These are phyloP conservation scores for Sylvia atricapilla DNA, from an alignment of 2,113 vertebrate species.

Conservation along the genomic window DNA sequence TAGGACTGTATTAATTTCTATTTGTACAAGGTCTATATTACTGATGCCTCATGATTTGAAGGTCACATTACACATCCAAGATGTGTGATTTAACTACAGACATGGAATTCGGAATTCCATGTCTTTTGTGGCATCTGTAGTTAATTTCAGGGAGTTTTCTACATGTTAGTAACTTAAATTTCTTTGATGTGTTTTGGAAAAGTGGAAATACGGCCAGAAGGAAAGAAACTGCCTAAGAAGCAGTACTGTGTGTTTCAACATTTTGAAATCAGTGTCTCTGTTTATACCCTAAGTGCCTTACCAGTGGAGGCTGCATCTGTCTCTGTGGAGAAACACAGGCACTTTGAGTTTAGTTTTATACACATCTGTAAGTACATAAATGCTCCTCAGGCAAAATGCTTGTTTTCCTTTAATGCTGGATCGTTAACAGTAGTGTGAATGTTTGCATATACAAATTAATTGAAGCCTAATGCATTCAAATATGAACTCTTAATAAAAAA, in stretches of 20 bases:
- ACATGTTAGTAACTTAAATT: neutral
- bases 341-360: neutral
- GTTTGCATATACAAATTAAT: neutral
- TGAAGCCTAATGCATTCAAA: neutral
- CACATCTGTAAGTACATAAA: neutral
- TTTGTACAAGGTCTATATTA: neutral
- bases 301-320: neutral
- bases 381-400: constrained; percentile 23
- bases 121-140: neutral
- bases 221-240: neutral
- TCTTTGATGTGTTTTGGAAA: neutral
- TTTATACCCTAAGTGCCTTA: neutral
- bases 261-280: neutral
- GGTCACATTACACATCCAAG: neutral
- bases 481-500: neutral
- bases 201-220: neutral
- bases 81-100: neutral
- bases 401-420: constrained; percentile 4
- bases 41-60: neutral
- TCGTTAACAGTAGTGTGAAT: neutral
- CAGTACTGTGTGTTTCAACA: neutral
- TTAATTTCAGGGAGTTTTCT: neutral
- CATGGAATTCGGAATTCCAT: neutral
- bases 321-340: neutral
- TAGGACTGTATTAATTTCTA: neutral